Base-by-base conservation (phyloP, 1,140 invertebrate genomes). In the Ceratina australensis region DNA sequence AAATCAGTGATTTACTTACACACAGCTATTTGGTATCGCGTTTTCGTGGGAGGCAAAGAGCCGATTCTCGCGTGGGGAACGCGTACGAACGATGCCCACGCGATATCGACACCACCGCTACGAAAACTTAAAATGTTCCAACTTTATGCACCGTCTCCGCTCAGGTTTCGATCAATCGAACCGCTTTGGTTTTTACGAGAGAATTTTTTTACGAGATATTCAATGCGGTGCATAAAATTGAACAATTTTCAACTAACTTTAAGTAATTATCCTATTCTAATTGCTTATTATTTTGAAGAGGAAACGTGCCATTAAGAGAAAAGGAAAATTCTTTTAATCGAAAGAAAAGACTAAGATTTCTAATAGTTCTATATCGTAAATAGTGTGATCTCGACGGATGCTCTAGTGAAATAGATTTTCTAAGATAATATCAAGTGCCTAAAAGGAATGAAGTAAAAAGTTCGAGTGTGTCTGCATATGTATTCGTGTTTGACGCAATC, bases 1-100 rank as follows among this genome's bases (percentile, higher is more conserved):
- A 60, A 69, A 64, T 81, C 59, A 52, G 79, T 84, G 47, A 56
- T 79, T 90, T 91, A 92, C 90, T 91, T 91, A 91, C 89, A 90
- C 87, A 86, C 72, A 84, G 81, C 86, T 89, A 90, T 42, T 42
- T 42, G 33, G 33, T 85, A 86, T 82, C 83, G 86, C 89, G 79
- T 84, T 83, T 67, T 79, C 81, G 69, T 81, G 87, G 85, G 69
- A 82, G 87, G 85, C 88, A 89, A 88, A 89, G 87, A 88, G 84
- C 84, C 87, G 87, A 79, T 81, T 72, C 33, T 42, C 86, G 84
- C 85, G 86, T 83, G 81, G 79, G 82, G n/a, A 63, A 66, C 80
- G 77, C 78, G 83, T 79, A 73, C 72, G 60, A 72, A 59, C 61
- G 63, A 61, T 71, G 26, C 69, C 69, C 81, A 77, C 68, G 78